Percentiles rank a stretch among this genome's conserved stretches.
Conservation (phyloP, 2,888 invertebrate species). For the Drosophila villosipedis region DNA sequence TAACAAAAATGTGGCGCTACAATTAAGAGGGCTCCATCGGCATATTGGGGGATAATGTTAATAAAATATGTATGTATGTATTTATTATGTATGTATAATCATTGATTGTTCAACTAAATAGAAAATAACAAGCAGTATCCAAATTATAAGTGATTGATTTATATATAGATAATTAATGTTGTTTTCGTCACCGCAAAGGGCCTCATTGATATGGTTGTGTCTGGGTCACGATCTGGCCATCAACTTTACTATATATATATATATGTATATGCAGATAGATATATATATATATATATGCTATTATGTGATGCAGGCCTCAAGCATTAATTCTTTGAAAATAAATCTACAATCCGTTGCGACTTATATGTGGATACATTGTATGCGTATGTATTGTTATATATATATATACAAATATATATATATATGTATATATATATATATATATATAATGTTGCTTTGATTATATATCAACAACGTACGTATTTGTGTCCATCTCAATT, state of each 20-base stretch:
- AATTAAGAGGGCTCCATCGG: slow-evolving; percentile 51
- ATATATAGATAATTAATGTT: slow-evolving; percentile 25
- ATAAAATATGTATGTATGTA: slow-evolving; percentile 33
- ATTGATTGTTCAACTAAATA: slow-evolving; percentile 67
- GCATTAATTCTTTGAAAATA: slow-evolving; percentile 38
- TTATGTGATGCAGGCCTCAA: slow-evolving; percentile 29
- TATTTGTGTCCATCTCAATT: slow-evolving; percentile 60
- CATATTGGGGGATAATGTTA: slow-evolving; percentile 30
- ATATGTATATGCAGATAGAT: too few species aligned
- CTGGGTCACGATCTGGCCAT: slow-evolving; percentile 15
- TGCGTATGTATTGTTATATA: slow-evolving; percentile 16
- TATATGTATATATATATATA: not conserved
- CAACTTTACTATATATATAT: not conserved
- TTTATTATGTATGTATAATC: slow-evolving; percentile 29
- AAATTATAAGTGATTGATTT: slow-evolving; percentile 50
- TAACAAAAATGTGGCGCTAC: slow-evolving; percentile 73
- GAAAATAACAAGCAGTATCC: slow-evolving; percentile 76
- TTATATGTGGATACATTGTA: slow-evolving; percentile 34
- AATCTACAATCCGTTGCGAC: slow-evolving; percentile 44
- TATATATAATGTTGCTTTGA: slow-evolving; percentile 48
- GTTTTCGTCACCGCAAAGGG: slow-evolving; percentile 36
- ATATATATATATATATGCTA: not conserved
- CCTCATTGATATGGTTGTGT: slow-evolving; percentile 67
- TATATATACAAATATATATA: not conserved
- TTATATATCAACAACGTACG: slow-evolving; percentile 66